Base-by-base conservation (phyloP, 2,113 vertebrate species). In the Ptychochromis oligacanthus region DNA sequence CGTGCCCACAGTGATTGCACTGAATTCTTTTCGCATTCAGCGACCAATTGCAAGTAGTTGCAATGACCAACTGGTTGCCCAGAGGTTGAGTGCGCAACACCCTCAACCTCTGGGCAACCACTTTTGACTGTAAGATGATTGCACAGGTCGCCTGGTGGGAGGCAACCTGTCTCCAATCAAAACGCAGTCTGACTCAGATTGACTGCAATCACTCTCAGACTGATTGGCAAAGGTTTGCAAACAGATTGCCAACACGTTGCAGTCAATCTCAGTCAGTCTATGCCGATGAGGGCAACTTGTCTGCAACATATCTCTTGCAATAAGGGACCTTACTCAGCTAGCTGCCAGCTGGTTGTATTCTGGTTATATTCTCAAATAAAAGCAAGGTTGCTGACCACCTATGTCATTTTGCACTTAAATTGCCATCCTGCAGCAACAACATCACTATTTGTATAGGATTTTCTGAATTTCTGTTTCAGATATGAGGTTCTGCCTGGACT, bases 31-130 rank as follows among this genome's bases (percentile, higher is more conserved):
- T 65, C 43, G 5, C 12, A 65, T 65, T 65, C n/a, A 24, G n/a
- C 43, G 24, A 65, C 62, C 43, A n/a, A 38, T 43, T 24, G 62
- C 36, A 1, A 67, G 38, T 22, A 11, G 22, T 46, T 26, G 2
- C 26, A 22, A 15, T 26, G 0, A 70, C 64, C 64, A 70, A 15
- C 22, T 70, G 24, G 64, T 49, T 49, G 40, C 40, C 24, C 64
- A 65, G 34, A 64, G 36, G 43, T 65, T 65, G 43, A 65, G 7
- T 36, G 43, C 43, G 36, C 36, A 3, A 65, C n/a, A 65, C 62
- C 40, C 20, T 65, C 40, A 65, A 12, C 36, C 2, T 62, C 60
- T 62, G 34, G 31, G 18, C 2, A 0, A 62, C n/a, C 0, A 65
- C 43, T 7, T 7, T 40, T 2, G 38, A 40, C 10, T 10, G 9